A percentile compares a stretch with the other conserved stretches of the same genome.
Evolutionary conservation across 2,888 invertebrate species (phyloP).

Genomic region (Drosophila affinis): DNA sequence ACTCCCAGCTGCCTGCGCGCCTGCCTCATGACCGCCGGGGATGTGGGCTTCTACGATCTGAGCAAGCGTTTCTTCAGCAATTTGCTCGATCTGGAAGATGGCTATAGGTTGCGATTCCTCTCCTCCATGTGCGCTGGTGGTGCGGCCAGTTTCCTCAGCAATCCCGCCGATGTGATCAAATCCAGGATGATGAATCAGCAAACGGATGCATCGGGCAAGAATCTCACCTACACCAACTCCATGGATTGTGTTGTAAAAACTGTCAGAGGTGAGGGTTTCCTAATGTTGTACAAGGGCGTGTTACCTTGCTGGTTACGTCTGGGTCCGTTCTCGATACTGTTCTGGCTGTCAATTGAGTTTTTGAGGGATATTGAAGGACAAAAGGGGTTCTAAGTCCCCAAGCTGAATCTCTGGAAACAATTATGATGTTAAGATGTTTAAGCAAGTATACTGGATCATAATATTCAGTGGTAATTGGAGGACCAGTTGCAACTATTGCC

Average conservation of each 20-base stretch:
- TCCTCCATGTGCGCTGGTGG: conserved; percentile 57
- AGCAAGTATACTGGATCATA: conserved; percentile 31
- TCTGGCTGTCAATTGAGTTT: conserved; percentile 95
- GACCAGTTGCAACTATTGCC: no score
- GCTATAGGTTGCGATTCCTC: conserved; percentile 33
- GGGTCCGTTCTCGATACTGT: conserved; percentile 96
- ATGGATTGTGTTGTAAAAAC: conserved; percentile 92
- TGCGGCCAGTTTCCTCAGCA: conserved; percentile 52
- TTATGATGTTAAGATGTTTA: neutral
- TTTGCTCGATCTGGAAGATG: conserved; percentile 35
- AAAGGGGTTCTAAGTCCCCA: conserved; percentile 52
- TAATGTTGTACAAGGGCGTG: conserved; percentile 94
- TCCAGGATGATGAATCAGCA: conserved; percentile 60
- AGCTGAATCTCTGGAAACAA: neutral
- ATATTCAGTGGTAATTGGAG: no score
- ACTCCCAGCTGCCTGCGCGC: conserved; percentile 59
- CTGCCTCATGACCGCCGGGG: conserved; percentile 57
- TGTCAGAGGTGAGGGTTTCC: conserved; percentile 90
- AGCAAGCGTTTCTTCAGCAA: conserved; percentile 54
- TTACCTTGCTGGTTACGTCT: conserved; percentile 94
- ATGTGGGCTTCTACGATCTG: conserved; percentile 58
- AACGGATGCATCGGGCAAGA: conserved; percentile 71
- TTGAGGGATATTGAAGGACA: conserved; percentile 87
- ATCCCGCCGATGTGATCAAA: conserved; percentile 62
- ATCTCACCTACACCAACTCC: conserved; percentile 89